phyloP scores from a whole-genome alignment of 2,888 invertebrate genomes.

The Heliconius erato region DNA sequence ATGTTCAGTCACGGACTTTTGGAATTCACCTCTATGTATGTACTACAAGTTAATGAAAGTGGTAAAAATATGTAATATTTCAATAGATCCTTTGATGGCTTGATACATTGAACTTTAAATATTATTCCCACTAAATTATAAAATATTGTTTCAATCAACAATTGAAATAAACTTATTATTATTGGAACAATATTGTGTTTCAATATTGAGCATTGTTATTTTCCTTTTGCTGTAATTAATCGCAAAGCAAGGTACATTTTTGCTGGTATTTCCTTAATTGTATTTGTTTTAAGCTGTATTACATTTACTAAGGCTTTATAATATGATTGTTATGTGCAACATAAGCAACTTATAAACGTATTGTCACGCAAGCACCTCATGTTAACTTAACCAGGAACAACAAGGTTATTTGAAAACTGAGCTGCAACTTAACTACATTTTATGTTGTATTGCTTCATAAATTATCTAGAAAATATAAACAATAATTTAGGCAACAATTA shows the following conservation, averaged over 20 bases:
- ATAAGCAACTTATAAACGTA: neutral
- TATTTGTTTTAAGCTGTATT: neutral
- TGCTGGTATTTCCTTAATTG: neutral
- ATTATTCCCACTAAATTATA: neutral
- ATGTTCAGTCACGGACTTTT: too few relatives aligned
- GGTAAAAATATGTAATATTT: too few relatives aligned
- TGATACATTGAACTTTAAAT: too few relatives aligned
- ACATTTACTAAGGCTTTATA: slow-evolving; percentile 2
- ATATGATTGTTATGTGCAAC: neutral
- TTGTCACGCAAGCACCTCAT: neutral
- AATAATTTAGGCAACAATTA: neutral
- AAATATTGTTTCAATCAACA: neutral
- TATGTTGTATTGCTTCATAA: neutral
- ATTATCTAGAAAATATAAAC: neutral
- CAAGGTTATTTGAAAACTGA: slow-evolving; percentile 2
- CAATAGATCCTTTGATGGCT: too few relatives aligned
- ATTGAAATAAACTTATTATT: neutral
- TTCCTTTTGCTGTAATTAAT: slow-evolving; percentile 5
- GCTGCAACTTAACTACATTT: neutral
- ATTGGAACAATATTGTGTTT: neutral
- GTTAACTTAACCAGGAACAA: neutral
- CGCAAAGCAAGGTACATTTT: neutral
- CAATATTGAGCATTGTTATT: neutral
- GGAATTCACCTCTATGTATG: too few relatives aligned
- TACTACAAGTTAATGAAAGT: too few relatives aligned